These are phyloP conservation scores for Acipenser ruthenus DNA, from an alignment of 2,797 vertebrate species.

Conservation along the genomic window DNA sequence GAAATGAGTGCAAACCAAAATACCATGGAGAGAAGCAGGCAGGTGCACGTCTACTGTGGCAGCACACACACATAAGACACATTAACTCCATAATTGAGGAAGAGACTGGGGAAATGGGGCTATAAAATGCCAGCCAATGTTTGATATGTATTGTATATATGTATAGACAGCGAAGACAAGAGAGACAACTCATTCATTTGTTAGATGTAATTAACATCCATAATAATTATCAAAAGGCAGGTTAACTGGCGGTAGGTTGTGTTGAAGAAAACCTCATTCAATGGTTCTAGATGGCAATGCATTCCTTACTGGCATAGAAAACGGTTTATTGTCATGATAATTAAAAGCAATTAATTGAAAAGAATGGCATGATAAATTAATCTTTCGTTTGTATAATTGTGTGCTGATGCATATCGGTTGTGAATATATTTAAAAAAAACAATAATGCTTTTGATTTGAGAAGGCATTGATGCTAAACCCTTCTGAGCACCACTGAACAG, in stretches of 20 bases:
- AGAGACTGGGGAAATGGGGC: constrained; percentile 19
- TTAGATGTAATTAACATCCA: constrained; percentile 28
- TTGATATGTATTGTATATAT: constrained; percentile 53
- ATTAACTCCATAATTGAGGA: constrained; percentile 37
- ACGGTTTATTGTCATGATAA: too few species aligned
- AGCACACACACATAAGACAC: constrained; percentile 35
- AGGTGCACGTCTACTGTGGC: constrained; percentile 41
- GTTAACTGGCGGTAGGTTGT: not conserved
- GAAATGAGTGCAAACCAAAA: constrained; percentile 49
- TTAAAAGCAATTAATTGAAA: not conserved
- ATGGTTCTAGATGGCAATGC: too few species aligned
- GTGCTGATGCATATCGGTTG: not conserved
- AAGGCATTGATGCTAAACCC: not conserved
- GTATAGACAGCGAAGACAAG: constrained; percentile 55
- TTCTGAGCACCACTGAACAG: not conserved
- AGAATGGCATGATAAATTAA: not conserved
- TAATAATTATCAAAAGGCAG: constrained; percentile 15
- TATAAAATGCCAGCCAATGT: constrained; percentile 28
- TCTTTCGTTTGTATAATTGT: not conserved
- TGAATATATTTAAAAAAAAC: not conserved
- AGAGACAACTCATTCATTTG: constrained; percentile 43
- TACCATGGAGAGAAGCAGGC: constrained; percentile 53
- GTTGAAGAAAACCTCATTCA: not conserved
- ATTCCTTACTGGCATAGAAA: not conserved
- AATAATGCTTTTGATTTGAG: not conserved